A percentile compares a stretch with the other conserved stretches of the same genome.
phyloP scores from a whole-genome alignment of 2,888 invertebrate genomes.

The Nineta flava region DNA sequence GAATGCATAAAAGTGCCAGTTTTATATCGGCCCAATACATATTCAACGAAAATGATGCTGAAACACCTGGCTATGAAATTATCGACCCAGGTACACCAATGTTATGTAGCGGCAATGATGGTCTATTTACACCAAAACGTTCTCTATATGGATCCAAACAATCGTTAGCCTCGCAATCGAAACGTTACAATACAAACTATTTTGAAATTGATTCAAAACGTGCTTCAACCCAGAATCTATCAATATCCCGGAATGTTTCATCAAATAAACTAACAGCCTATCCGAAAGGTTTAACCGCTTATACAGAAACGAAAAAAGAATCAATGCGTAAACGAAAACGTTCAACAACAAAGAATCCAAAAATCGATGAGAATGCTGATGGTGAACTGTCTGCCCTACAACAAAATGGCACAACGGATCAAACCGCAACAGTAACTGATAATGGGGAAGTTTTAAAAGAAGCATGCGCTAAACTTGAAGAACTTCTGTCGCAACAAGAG shows the following conservation, averaged over 20 bases:
- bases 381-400: slow-evolving; percentile 37
- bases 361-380: slow-evolving; percentile 27
- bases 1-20: slow-evolving; percentile 23
- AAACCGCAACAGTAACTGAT: neutral
- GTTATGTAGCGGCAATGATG: slow-evolving; percentile 45
- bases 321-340: slow-evolving; percentile 14
- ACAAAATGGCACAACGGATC: slow-evolving; percentile 19
- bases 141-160: slow-evolving; percentile 21
- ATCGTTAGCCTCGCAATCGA: slow-evolving; percentile 30
- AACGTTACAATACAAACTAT: slow-evolving; percentile 12
- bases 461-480: slow-evolving; percentile 2
- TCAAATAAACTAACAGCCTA: slow-evolving; percentile 17
- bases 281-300: slow-evolving; percentile 9
- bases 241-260: slow-evolving; percentile 28
- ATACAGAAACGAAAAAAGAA: slow-evolving; percentile 12
- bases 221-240: slow-evolving; percentile 29
- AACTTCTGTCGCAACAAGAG: neutral
- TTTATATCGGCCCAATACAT: slow-evolving; percentile 47
- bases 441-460: neutral
- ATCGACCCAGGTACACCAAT: slow-evolving; percentile 50
- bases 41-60: slow-evolving; percentile 44
- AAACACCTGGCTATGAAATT: slow-evolving; percentile 45
- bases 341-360: slow-evolving; percentile 14
- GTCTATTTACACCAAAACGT: slow-evolving; percentile 35
- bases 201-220: slow-evolving; percentile 33